Evolutionary conservation across 2,797 vertebrate species (phyloP).

Genomic region (Coilia nasus): DNA sequence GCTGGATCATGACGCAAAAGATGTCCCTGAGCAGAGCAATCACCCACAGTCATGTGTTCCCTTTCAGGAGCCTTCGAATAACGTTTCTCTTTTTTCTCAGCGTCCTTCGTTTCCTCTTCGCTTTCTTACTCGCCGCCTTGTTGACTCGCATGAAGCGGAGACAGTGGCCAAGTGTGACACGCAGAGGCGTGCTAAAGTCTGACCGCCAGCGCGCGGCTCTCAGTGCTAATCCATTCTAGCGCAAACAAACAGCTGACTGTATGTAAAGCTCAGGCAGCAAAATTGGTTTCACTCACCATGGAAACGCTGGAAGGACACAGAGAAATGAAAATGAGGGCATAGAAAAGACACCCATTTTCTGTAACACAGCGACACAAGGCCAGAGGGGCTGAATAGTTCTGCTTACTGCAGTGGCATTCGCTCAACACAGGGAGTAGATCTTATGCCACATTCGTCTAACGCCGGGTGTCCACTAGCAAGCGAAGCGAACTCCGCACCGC

Average conservation of each 20-base stretch:
- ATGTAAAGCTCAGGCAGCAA: background rate
- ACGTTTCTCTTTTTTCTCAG: background rate
- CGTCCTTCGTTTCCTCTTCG: background rate
- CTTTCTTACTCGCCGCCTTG: background rate
- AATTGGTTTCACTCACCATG: background rate
- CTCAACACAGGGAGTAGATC: background rate
- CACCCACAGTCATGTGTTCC: background rate
- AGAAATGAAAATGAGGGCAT: background rate
- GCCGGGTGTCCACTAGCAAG: too few species aligned
- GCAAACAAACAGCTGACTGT: background rate
- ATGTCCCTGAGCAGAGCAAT: constrained; percentile 4
- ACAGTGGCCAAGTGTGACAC: background rate
- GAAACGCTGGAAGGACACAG: background rate
- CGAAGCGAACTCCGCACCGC: too few species aligned
- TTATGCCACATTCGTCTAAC: background rate
- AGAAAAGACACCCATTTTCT: too few species aligned
- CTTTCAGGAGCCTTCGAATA: background rate
- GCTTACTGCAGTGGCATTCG: background rate
- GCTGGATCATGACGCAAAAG: constrained; percentile 21
- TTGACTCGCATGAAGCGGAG: too few species aligned
- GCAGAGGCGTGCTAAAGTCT: background rate
- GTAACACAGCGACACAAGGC: background rate
- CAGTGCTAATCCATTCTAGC: background rate
- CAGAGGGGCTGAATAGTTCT: background rate
- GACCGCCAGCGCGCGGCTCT: background rate